phyloP scores from a whole-genome alignment of 1,140 invertebrate species.

The Meloidogyne floridensis region DNA sequence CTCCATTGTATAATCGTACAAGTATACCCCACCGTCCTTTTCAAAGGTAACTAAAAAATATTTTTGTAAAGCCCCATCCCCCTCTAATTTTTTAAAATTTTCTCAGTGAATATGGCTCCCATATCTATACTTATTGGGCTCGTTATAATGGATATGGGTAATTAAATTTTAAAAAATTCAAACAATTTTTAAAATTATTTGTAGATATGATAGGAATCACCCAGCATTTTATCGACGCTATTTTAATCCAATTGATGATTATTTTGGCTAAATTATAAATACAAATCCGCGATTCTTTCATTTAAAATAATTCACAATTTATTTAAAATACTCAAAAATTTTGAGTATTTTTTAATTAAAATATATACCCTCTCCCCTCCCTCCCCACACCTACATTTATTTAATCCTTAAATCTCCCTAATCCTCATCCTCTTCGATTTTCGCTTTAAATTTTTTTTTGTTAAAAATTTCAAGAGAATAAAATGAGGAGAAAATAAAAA shows the following conservation, averaged over 20 bases:
- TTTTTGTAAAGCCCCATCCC: not conserved
- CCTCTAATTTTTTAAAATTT: not conserved
- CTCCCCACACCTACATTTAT: too few species aligned
- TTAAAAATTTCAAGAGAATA: not conserved
- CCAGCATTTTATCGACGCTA: slow-evolving; percentile 26
- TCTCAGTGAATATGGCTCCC: slow-evolving; percentile 21
- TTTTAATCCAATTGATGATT: slow-evolving; percentile 25
- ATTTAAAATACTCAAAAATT: not conserved
- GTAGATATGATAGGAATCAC: slow-evolving; percentile 22
- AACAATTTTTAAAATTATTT: not conserved
- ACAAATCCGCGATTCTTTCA: not conserved
- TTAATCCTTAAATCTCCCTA: not conserved
- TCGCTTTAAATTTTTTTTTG: not conserved
- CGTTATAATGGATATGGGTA: slow-evolving; percentile 33
- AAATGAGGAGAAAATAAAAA: not conserved
- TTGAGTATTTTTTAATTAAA: slow-evolving; percentile 4
- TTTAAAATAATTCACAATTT: too few species aligned
- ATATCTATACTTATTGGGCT: slow-evolving; percentile 26
- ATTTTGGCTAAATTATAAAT: slow-evolving; percentile 25
- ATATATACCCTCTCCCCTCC: not conserved
- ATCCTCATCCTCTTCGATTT: not conserved
- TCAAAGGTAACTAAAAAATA: not conserved
- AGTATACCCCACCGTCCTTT: slow-evolving; percentile 17
- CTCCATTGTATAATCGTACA: slow-evolving; percentile 17
- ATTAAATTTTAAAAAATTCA: not conserved